Conservation (phyloP, 37 sponge, comb jelly and placozoan genomes). For the Beroe ovata region DNA sequence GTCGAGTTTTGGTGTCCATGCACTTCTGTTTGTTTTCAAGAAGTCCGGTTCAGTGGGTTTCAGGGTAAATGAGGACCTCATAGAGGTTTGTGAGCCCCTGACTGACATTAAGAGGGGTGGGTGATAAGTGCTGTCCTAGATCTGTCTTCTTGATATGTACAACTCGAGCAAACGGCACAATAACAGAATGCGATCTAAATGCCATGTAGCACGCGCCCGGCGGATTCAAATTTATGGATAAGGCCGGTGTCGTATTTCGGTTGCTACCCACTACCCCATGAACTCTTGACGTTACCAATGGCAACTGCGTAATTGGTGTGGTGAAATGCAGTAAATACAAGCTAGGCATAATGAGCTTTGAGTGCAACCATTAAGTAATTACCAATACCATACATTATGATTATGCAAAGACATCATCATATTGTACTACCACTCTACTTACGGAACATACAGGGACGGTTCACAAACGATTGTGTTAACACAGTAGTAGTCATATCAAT, state of each 20-base stretch:
- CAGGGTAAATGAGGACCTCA: constrained; percentile 12
- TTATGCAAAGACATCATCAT: too few relatives aligned
- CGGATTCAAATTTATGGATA: neutral
- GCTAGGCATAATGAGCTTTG: too few relatives aligned
- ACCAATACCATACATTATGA: too few relatives aligned
- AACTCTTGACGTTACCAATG: neutral
- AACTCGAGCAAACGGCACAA: neutral
- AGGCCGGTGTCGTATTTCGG: neutral
- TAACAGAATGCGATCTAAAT: neutral
- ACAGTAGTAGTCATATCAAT: too few relatives aligned
- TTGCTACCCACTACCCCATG: neutral
- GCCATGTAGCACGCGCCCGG: neutral
- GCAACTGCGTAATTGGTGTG: too few relatives aligned
- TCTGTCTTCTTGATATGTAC: too few relatives aligned
- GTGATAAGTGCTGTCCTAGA: too few relatives aligned
- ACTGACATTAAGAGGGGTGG: constrained; percentile 8
- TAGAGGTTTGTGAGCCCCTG: neutral
- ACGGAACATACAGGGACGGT: too few relatives aligned
- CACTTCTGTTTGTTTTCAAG: constrained; percentile 55
- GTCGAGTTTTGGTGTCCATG: constrained; percentile 64
- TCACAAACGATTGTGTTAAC: too few relatives aligned
- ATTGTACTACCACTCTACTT: too few relatives aligned
- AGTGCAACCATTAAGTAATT: too few relatives aligned
- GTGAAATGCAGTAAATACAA: too few relatives aligned
- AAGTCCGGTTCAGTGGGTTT: constrained; percentile 34